Percentiles rank a stretch among this genome's conserved stretches.
Conservation (phyloP, 2,888 invertebrate genomes). For the Cataglyphis livida region DNA sequence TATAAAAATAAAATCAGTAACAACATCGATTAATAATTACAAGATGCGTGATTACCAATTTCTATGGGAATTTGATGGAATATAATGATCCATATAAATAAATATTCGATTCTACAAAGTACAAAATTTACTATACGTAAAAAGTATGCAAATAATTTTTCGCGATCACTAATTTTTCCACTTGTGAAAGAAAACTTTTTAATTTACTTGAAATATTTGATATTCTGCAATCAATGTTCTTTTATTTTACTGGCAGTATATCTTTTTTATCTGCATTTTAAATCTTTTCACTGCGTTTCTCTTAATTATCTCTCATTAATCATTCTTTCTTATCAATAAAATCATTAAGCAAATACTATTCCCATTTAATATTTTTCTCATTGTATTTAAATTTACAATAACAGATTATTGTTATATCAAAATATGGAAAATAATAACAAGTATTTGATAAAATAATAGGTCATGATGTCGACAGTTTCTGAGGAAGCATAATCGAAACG, state of each 20-base stretch:
- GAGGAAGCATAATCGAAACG: constrained; percentile 15
- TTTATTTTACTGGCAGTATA: constrained; percentile 16
- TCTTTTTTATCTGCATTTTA: not conserved
- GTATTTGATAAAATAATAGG: not conserved
- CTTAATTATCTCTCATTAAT: not conserved
- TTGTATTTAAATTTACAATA: not conserved
- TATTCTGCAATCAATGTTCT: constrained; percentile 30
- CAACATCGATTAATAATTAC: not conserved
- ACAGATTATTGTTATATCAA: not conserved
- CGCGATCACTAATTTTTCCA: constrained; percentile 25
- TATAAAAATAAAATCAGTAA: not conserved
- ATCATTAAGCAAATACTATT: not conserved
- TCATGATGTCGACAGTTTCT: not conserved
- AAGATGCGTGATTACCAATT: not conserved
- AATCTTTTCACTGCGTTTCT: not conserved
- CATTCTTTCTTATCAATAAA: not conserved
- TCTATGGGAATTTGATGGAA: not conserved
- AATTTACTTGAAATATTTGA: constrained; percentile 19
- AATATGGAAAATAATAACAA: not conserved
- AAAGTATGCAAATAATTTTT: constrained; percentile 48
- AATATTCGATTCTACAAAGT: constrained; percentile 53
- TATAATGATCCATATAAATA: constrained; percentile 16
- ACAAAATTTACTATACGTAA: constrained; percentile 20
- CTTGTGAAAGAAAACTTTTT: constrained; percentile 26
- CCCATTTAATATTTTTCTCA: not conserved